Conservation (phyloP, 2,888 invertebrate genomes). For the Athrips mouffetella region DNA sequence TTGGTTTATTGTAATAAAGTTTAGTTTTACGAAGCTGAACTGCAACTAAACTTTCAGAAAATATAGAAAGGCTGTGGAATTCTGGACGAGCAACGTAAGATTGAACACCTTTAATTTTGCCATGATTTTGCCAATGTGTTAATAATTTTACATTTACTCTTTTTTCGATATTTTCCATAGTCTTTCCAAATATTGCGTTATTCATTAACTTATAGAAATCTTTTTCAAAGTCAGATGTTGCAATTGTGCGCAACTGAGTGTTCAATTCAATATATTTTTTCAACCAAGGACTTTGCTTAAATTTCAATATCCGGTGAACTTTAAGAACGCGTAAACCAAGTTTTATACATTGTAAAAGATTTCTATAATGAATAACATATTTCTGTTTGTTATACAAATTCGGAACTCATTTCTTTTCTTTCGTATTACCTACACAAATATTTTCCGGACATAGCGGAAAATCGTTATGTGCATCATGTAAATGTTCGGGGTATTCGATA, state of each 20-base stretch:
- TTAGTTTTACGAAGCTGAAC: conserved; percentile 14
- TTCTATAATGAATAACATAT: conserved; percentile 29
- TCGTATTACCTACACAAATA: conserved; percentile 14
- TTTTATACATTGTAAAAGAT: conserved; percentile 29
- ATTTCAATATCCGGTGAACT: conserved; percentile 29
- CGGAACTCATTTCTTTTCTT: conserved; percentile 19
- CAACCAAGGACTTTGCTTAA: conserved; percentile 44
- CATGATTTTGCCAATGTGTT: conserved; percentile 36
- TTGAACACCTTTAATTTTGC: conserved; percentile 28
- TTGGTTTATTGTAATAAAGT: conserved; percentile 17
- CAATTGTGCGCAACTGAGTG: conserved; percentile 34
- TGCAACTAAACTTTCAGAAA: conserved; percentile 10
- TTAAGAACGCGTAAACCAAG: conserved; percentile 25
- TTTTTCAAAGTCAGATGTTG: conserved; percentile 43
- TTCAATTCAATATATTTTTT: conserved; percentile 49
- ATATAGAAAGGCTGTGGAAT: conserved; percentile 16
- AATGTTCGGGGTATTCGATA: conserved; percentile 28
- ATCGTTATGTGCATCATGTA: conserved; percentile 33
- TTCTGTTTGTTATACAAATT: conserved; percentile 27
- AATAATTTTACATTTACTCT: conserved; percentile 37
- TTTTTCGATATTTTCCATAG: conserved; percentile 41
- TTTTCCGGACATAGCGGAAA: conserved; percentile 29
- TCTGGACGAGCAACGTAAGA: conserved; percentile 26
- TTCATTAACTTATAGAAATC: conserved; percentile 50
- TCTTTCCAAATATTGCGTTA: conserved; percentile 48